Conservation (phyloP, 23 tunicate genomes). For the Halocynthia roretzi region DNA sequence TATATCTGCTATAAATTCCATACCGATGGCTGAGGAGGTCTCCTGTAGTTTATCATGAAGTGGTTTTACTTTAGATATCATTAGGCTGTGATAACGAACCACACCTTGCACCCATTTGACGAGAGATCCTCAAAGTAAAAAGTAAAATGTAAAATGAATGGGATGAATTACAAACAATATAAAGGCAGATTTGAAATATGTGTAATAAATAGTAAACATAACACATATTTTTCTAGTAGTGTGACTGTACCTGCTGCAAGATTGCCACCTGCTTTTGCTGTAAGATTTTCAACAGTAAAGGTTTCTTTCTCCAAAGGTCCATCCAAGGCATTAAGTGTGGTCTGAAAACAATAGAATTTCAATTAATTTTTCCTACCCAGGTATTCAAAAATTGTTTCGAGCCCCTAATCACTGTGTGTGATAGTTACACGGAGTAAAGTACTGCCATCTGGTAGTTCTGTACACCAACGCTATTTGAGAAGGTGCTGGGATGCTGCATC, state of each 20-base stretch:
- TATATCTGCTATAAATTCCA: background rate
- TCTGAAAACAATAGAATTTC: constrained; percentile 26
- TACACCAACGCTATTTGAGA: no score
- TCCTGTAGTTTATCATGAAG: constrained; percentile 65
- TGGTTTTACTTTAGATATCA: constrained; percentile 75
- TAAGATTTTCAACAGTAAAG: constrained; percentile 63
- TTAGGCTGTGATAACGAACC: constrained; percentile 63
- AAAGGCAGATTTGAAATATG: background rate
- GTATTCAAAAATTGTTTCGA: no score
- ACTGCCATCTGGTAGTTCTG: no score
- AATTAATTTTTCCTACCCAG: background rate
- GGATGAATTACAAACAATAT: background rate
- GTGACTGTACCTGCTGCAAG: constrained; percentile 65
- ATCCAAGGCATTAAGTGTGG: constrained; percentile 70
- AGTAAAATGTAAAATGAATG: background rate
- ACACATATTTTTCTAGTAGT: background rate
- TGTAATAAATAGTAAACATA: no score
- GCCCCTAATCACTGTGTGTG: no score
- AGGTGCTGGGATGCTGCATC: no score
- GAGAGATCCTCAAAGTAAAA: constrained; percentile 41
- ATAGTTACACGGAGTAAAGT: no score
- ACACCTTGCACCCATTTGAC: constrained; percentile 91
- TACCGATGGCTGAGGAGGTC: constrained; percentile 79
- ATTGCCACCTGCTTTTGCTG: constrained; percentile 81
- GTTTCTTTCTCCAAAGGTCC: constrained; percentile 80